Conservation (phyloP, 1,140 invertebrate species). For the Euura lappo region DNA sequence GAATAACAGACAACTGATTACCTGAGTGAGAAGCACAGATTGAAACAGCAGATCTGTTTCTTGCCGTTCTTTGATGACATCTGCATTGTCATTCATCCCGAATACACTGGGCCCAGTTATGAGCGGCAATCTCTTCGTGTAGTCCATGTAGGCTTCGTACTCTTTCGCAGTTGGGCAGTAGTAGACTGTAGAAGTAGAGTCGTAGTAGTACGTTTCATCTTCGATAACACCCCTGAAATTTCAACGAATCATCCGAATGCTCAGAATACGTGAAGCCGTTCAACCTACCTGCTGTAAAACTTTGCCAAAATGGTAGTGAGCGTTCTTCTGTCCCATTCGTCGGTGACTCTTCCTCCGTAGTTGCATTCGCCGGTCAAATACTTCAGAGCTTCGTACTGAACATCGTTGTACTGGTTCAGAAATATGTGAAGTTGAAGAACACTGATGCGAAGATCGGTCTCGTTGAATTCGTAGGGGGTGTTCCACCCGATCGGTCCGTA, state of each 20-base stretch:
- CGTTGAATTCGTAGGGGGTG: constrained; percentile 94
- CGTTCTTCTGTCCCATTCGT: constrained; percentile 92
- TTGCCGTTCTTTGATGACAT: constrained; percentile 92
- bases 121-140: constrained; percentile 79
- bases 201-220: constrained; percentile 53
- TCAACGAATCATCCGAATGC: constrained; percentile 3
- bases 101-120: constrained; percentile 86
- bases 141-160: constrained; percentile 78
- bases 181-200: constrained; percentile 64
- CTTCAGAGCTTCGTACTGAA: constrained; percentile 87
- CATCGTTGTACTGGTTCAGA: constrained; percentile 83
- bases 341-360: constrained; percentile 94
- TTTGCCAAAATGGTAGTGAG: constrained; percentile 82
- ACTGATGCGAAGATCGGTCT: constrained; percentile 90
- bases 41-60: constrained; percentile 83
- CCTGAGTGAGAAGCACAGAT: constrained; percentile 86
- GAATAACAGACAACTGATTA: constrained; percentile 54
- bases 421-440: constrained; percentile 89
- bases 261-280: constrained; percentile 26
- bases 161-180: constrained; percentile 77
- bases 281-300: constrained; percentile 74
- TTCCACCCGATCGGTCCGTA: constrained; percentile 97
- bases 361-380: constrained; percentile 96
- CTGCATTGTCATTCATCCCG: constrained; percentile 93
- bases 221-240: constrained; percentile 39